Conservation (phyloP, 2,888 invertebrate genomes). For the Metacarcinus magister region DNA sequence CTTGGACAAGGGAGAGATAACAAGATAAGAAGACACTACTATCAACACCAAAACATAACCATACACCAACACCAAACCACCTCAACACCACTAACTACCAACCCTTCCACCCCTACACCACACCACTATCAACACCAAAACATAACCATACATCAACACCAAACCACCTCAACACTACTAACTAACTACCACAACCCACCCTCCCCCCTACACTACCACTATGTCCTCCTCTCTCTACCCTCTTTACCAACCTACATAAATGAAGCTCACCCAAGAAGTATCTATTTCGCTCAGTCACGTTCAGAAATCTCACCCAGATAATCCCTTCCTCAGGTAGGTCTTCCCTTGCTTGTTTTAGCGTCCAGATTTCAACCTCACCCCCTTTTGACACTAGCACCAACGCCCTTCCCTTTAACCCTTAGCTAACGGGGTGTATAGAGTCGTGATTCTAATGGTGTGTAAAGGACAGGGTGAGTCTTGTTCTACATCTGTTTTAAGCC, state of each 20-base stretch:
- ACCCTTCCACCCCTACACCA: no score
- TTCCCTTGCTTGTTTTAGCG: constrained; percentile 61
- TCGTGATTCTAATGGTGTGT: background rate
- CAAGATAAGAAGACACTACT: background rate
- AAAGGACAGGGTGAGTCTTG: background rate
- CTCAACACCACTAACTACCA: no score
- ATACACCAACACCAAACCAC: no score
- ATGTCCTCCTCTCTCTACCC: background rate
- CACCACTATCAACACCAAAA: no score
- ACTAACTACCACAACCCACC: background rate
- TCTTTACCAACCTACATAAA: background rate
- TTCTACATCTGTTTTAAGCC: no score
- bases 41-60: no score
- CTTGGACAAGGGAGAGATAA: background rate
- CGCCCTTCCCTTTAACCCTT: background rate
- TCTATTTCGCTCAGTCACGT: constrained; percentile 8
- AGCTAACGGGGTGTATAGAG: background rate
- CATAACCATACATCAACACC: no score
- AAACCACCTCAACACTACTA: no score
- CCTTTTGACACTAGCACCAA: background rate
- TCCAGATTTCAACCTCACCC: constrained; percentile 27
- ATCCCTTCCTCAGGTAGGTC: background rate
- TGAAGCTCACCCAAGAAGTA: constrained; percentile 21
- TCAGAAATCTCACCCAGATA: background rate
- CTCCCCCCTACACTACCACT: background rate